phyloP scores from a whole-genome alignment of 1,140 invertebrate species.

The Heliconius hewitsoni region DNA sequence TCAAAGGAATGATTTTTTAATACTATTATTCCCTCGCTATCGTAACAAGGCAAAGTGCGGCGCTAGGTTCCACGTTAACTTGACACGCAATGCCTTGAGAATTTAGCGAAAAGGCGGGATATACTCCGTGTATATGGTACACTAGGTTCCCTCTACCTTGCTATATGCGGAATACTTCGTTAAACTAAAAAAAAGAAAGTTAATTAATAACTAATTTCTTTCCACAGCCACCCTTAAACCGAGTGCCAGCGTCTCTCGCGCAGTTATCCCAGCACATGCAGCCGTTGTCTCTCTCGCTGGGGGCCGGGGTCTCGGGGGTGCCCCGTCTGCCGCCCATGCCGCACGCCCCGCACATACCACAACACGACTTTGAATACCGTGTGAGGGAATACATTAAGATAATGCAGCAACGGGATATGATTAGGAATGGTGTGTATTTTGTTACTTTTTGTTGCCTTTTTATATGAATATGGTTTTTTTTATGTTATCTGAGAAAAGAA shows the following conservation, averaged over 20 bases:
- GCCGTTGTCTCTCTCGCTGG: conserved; percentile 86
- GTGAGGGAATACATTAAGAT: conserved; percentile 90
- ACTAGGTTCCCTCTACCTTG: not conserved
- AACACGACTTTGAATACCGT: conserved; percentile 87
- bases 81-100: too few species aligned
- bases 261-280: conserved; percentile 90
- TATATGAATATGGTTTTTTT: not conserved
- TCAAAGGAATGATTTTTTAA: too few species aligned
- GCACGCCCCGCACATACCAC: conserved; percentile 82
- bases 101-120: too few species aligned
- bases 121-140: too few species aligned
- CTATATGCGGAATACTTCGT: too few species aligned
- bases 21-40: too few species aligned
- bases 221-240: conserved; percentile 80
- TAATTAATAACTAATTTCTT: not conserved
- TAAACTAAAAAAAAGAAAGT: too few species aligned
- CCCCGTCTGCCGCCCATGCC: conserved; percentile 81
- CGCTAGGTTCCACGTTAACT: too few species aligned
- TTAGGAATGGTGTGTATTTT: conserved; percentile 57
- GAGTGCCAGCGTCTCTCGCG: conserved; percentile 83
- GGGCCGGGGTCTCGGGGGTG: conserved; percentile 57
- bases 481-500: too few species aligned
- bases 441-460: not conserved
- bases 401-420: conserved; percentile 81
- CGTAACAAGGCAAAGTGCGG: too few species aligned